These are phyloP conservation scores for Grammomys surdaster DNA, from an alignment of 2,113 vertebrate genomes.

Conservation along the genomic window DNA sequence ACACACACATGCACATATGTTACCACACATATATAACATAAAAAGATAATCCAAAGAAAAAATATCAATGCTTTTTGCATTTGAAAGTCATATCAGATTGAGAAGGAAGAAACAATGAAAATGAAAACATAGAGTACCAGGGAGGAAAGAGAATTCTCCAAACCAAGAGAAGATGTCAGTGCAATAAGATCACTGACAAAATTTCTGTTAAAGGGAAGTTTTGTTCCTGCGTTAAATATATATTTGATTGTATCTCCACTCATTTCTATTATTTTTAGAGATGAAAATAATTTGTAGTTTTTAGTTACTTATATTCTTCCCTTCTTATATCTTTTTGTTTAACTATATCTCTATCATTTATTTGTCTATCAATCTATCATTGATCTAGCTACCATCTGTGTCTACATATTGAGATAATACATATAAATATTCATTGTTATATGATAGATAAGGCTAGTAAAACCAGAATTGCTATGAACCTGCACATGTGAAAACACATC, in stretches of 20 bases:
- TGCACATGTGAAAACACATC: background rate
- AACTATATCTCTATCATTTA: background rate
- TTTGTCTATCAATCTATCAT: background rate
- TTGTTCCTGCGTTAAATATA: background rate
- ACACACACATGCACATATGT: background rate
- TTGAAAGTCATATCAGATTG: background rate
- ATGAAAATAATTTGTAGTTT: conserved; percentile 12
- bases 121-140: background rate
- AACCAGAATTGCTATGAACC: background rate
- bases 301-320: background rate
- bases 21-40: too few relatives aligned
- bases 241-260: background rate
- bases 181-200: background rate
- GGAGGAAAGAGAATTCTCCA: background rate
- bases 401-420: background rate
- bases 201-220: background rate
- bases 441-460: background rate
- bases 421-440: background rate
- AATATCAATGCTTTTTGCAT: background rate
- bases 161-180: background rate
- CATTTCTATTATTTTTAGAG: conserved; percentile 12
- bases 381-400: background rate
- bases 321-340: background rate
- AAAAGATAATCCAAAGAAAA: background rate
- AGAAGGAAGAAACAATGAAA: background rate